Evolutionary conservation across 2,113 vertebrate genomes (phyloP).

Genomic region (Felis chaus): DNA sequence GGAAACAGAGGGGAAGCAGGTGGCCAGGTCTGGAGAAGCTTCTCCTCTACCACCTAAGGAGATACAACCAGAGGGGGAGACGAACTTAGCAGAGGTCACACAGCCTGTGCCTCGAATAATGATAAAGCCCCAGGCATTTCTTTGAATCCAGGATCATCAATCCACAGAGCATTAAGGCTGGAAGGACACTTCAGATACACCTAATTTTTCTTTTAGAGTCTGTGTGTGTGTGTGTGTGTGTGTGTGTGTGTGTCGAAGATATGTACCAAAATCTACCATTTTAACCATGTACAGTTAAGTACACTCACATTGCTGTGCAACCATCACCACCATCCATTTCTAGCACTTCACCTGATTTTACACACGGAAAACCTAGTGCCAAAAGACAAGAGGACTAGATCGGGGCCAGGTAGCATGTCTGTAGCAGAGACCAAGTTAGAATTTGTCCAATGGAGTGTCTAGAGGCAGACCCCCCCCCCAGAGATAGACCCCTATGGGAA

Average conservation of each 20-base stretch:
- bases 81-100: not conserved
- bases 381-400: not conserved
- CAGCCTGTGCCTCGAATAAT: not conserved
- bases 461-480: not conserved
- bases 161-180: not conserved
- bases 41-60: not conserved
- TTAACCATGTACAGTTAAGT: not conserved
- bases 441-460: not conserved
- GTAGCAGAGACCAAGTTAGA: not conserved
- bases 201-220: not conserved
- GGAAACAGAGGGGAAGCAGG: not conserved
- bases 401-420: fast-evolving
- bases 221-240: not conserved
- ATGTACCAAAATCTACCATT: not conserved
- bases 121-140: not conserved
- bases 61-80: not conserved
- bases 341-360: not conserved
- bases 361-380: not conserved
- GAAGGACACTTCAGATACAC: not conserved
- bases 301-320: not conserved
- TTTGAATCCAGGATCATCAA: not conserved
- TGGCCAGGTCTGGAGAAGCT: not conserved
- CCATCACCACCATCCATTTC: not conserved
- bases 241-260: not conserved
- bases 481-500: not conserved